Base-by-base conservation (phyloP, 2,888 invertebrate species). In the Drosophila fulvimacula region DNA sequence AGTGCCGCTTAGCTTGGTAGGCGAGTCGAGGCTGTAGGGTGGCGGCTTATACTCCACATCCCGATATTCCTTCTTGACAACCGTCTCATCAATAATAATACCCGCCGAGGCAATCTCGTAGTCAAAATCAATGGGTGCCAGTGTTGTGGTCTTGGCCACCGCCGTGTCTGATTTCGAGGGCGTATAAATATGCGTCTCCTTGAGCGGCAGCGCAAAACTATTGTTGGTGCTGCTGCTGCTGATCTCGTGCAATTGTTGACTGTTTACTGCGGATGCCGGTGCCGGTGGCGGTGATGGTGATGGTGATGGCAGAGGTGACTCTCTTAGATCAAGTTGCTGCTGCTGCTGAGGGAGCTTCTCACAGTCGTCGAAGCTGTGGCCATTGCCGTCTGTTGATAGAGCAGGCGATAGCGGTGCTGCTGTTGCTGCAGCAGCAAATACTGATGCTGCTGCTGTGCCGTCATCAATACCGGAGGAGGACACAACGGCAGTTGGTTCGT, bases 101-200 rank as follows among this genome's bases (percentile, higher is more conserved):
- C 92, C 92, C 36, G 92, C 90, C n/a, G 92, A 92, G 17, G 92
- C 92, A 27, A 91, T 91, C 73, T 92, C 92, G 69, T 91, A 92
- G 64, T 92, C 93, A 64, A 92, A 92, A 75, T 92, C 92, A 66
- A 92, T 90, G 19, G 91, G 90, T 7, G 86, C 66, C 38, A 81
- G 71, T 13, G 88, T 91, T 62, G 87, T 88, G 11, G 86, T 88
- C 67, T 75, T 85, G 38, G 86, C 87, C 61, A 87, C 80, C 27
- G 79, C 79, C 52, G 78, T 85, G 32, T 90, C 91, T 13, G 84
- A 87, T 71, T 93, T 92, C 17, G 91, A 91, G 60, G 92, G 92
- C 49, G 93, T 93, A 67, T 91, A 93, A 34, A 93, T 93, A 68
- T 93, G 93, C 21, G 93, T 93, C 86, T 93, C 93, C 76, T 93